These are phyloP conservation scores for Aplodontia rufa DNA, from an alignment of 2,113 vertebrate genomes.

Conservation along the genomic window DNA sequence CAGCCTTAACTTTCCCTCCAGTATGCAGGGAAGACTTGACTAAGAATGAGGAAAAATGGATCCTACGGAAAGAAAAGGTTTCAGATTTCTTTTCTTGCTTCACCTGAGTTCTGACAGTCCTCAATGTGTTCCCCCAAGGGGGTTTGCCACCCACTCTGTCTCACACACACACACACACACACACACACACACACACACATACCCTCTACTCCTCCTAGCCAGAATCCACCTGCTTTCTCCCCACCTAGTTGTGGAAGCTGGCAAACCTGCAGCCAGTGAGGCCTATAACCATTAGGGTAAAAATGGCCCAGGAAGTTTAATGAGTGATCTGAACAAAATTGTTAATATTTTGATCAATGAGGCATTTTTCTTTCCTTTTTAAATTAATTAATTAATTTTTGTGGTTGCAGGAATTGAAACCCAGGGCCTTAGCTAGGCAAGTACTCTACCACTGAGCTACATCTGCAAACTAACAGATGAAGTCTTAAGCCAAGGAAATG, in stretches of 20 bases:
- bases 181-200: rapidly evolving
- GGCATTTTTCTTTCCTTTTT: background rate
- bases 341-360: background rate
- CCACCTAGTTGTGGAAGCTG: background rate
- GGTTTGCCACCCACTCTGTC: rapidly evolving
- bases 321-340: background rate
- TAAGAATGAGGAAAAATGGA: background rate
- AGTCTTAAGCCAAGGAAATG: conserved; percentile 4
- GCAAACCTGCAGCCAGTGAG: background rate
- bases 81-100: background rate
- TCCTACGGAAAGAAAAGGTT: background rate
- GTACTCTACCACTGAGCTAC: no score
- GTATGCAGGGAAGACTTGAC: background rate
- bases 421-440: background rate
- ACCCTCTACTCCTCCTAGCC: background rate
- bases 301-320: background rate
- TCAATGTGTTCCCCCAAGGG: background rate
- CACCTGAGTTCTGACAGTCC: background rate
- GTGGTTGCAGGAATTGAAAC: background rate
- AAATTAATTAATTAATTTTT: background rate
- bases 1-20: background rate
- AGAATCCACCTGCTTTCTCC: background rate
- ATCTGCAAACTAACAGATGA: background rate
- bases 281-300: background rate
- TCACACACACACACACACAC: background rate